Base-by-base conservation (phyloP, 2,113 vertebrate genomes). In the Python bivittatus region DNA sequence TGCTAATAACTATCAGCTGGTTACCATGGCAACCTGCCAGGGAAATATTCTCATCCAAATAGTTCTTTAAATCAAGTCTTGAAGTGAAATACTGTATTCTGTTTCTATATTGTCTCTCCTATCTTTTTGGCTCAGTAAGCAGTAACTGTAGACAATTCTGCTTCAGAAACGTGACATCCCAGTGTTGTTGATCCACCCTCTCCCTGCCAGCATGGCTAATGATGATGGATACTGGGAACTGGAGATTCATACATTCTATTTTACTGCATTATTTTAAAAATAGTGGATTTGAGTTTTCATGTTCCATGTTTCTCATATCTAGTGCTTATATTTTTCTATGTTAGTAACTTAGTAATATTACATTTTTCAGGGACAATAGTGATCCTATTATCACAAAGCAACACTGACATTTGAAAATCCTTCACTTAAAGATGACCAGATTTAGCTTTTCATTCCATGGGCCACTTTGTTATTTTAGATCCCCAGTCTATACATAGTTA, bases 11-110 rank as follows among this genome's bases (percentile, higher is more conserved):
- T 61, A 89, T 33, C 83, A 87, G 44, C 44, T 64, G 86, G 86
- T 94, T 92, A 61, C 92, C 44, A 90, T 83, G 48, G 61, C 27
- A 93, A 94, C 60, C 3, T 53, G 88, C 90, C 52, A 72, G 57
- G 23, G 64, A 93, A 88, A 20, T 48, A n/a, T 85, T 84, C 58
- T 92, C 53, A 72, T 88, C 84, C 25, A 58, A 88, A 85, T 84
- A 88, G 60, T 48, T 56, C 57, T 92, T 61, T 72, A 94, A 90
- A 92, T 90, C 88, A 85, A 72, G 57, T 38, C 42, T 60, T 54
- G 48, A 93, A 90, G 52, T 25, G 29, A 57, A 83, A 42, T 57
- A n/a, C n/a, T n/a, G n/a, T n/a, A 58, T 88, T 68, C 25, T 22
- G 5, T 88, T 93, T 88, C 52, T 17, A 54, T 29, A 17, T 53